phyloP scores from a whole-genome alignment of 2,888 invertebrate species.

The Chloroclysta siterata region DNA sequence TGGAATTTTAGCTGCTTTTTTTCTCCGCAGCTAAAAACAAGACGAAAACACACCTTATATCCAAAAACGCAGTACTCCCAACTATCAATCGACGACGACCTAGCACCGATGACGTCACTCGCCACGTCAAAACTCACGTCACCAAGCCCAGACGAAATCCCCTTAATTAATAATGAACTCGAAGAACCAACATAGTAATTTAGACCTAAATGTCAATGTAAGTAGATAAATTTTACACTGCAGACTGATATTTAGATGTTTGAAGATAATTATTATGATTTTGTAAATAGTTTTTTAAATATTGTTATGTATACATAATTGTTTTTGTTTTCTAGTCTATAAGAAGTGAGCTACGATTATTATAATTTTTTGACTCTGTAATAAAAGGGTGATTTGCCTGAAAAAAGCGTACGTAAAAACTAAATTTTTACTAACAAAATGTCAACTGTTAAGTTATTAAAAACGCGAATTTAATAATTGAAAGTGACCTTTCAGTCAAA shows the following conservation, averaged over 20 bases:
- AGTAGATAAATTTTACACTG: slow-evolving; percentile 73
- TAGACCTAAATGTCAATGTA: slow-evolving; percentile 59
- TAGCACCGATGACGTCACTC: slow-evolving; percentile 63
- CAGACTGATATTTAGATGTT: slow-evolving; percentile 82
- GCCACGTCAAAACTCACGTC: slow-evolving; percentile 50
- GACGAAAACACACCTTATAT: slow-evolving; percentile 60
- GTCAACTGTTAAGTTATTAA: neutral
- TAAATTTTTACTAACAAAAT: neutral
- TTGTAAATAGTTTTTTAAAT: slow-evolving; percentile 56
- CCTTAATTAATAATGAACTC: slow-evolving; percentile 57
- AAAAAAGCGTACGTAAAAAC: neutral
- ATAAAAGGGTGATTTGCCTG: neutral
- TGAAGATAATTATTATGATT: slow-evolving; percentile 49
- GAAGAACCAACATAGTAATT: slow-evolving; percentile 79
- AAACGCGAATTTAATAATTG: neutral
- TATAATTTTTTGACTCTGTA: neutral
- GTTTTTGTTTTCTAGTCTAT: slow-evolving; percentile 40
- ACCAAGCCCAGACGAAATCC: slow-evolving; percentile 51
- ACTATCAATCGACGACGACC: slow-evolving; percentile 74
- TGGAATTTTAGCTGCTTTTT: slow-evolving; percentile 13
- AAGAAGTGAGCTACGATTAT: slow-evolving; percentile 1
- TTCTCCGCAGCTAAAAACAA: slow-evolving; percentile 64
- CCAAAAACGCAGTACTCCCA: slow-evolving; percentile 76
- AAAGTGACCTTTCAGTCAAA: neutral
- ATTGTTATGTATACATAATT: slow-evolving; percentile 31